These are phyloP conservation scores for Thysanoteuthis rhombus DNA, from an alignment of 2,888 invertebrate species.

Conservation along the genomic window DNA sequence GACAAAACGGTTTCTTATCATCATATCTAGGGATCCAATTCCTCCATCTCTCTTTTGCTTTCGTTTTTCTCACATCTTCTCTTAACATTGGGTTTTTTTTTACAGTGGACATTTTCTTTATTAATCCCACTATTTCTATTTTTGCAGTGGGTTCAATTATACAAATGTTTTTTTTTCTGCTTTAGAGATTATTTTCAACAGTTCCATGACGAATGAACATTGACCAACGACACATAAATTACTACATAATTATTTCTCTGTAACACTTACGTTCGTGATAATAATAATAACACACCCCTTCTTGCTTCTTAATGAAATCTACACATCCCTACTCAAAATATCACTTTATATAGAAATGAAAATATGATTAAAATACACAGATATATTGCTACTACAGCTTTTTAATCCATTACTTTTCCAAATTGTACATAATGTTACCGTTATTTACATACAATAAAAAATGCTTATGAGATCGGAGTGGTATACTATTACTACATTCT, in stretches of 20 bases:
- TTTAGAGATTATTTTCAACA: background rate
- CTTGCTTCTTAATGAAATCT: background rate
- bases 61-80: background rate
- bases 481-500: background rate
- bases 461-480: background rate
- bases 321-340: background rate
- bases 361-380: background rate
- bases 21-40: background rate
- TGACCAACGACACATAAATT: background rate
- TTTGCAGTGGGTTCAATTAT: background rate
- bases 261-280: background rate
- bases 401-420: background rate
- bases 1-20: background rate
- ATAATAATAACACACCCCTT: background rate
- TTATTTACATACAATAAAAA: background rate
- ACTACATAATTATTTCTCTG: background rate
- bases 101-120: background rate
- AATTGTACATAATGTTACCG: background rate
- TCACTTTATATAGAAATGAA: background rate
- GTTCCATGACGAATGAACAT: background rate
- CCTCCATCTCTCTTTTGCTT: too few species aligned
- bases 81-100: background rate
- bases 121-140: background rate
- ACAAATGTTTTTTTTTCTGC: background rate
- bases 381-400: too few species aligned